Evolutionary conservation across 2,888 invertebrate species (phyloP).

Genomic region (Ornithoptera alexandrae): DNA sequence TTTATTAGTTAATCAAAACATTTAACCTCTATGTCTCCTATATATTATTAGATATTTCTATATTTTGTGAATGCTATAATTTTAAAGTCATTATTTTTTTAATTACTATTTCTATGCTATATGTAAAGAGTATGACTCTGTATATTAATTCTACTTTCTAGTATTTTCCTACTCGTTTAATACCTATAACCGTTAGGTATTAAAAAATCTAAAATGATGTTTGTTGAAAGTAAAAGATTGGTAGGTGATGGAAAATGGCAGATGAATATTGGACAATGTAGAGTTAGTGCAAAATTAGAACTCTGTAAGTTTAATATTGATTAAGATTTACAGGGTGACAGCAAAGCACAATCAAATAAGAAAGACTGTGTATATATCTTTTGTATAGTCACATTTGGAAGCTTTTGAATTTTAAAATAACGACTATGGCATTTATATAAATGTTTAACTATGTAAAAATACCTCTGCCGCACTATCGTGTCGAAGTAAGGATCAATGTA

Average conservation of each 20-base stretch:
- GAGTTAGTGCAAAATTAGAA: neutral
- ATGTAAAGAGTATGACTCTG: conserved; percentile 6
- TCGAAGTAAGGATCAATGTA: neutral
- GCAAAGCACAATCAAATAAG: neutral
- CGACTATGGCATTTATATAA: neutral
- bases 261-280: too few species aligned
- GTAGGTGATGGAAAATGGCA: too few species aligned
- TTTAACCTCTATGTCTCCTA: neutral
- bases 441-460: conserved; percentile 1
- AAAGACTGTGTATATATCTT: conserved; percentile 1
- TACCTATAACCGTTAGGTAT: neutral
- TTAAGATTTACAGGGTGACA: neutral
- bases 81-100: conserved; percentile 3
- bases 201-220: too few species aligned
- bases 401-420: neutral
- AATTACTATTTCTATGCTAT: conserved; percentile 7
- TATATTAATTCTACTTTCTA: neutral
- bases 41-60: conserved; percentile 14
- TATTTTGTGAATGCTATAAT: conserved; percentile 22
- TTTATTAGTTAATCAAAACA: neutral
- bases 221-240: too few species aligned
- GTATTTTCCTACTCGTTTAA: neutral
- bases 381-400: neutral
- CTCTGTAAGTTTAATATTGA: conserved; percentile 1
- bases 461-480: neutral